Percentiles rank a stretch among this genome's conserved stretches.
Evolutionary conservation across 2,888 invertebrate species (phyloP).

Genomic region (Phragmatobia fuliginosa): DNA sequence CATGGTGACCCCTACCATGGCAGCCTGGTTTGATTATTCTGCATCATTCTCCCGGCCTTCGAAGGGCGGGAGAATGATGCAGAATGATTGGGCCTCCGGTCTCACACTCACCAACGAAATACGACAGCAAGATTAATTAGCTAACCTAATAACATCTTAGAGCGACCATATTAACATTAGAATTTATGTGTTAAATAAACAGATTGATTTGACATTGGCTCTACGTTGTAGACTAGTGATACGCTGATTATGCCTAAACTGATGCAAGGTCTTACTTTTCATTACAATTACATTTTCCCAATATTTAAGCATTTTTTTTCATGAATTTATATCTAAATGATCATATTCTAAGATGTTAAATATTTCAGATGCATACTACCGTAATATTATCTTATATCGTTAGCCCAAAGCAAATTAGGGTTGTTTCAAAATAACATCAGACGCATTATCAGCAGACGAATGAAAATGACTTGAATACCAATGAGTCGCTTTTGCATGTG

Average conservation of each 20-base stretch:
- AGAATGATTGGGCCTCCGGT: no score
- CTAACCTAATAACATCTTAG: no score
- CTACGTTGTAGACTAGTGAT: slow-evolving; percentile 23
- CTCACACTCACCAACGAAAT: no score
- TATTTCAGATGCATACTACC: slow-evolving; percentile 16
- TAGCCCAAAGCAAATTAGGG: slow-evolving; percentile 40
- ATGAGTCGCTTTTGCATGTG: slow-evolving; percentile 39
- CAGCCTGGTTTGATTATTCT: no score
- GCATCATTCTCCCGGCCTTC: no score
- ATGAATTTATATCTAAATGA: background rate
- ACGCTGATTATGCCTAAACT: background rate
- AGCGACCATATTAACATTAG: no score
- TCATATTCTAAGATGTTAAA: background rate
- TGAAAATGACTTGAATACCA: slow-evolving; percentile 45
- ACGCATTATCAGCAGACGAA: slow-evolving; percentile 48
- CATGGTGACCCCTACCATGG: no score
- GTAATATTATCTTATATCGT: slow-evolving; percentile 41
- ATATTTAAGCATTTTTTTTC: background rate
- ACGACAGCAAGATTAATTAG: no score
- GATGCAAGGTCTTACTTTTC: background rate
- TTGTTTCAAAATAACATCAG: slow-evolving; percentile 47
- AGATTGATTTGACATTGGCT: no score
- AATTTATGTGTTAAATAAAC: no score
- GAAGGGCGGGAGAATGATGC: no score
- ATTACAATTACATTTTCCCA: no score